Conservation (phyloP, 2,888 invertebrate genomes). For the Polydrusus pterygomalis region DNA sequence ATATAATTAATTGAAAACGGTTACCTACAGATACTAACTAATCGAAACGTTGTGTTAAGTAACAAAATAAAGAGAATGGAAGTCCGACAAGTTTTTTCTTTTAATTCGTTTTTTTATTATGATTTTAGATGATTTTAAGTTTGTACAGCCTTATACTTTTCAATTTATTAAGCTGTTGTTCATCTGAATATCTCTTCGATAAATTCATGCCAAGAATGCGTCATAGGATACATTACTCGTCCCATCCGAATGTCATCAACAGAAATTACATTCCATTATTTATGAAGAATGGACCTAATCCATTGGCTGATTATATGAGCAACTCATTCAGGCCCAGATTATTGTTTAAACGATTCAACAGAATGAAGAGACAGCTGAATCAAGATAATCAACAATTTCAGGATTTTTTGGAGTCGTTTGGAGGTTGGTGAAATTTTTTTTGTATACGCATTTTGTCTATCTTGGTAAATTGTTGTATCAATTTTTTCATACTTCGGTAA, state of each 20-base stretch:
- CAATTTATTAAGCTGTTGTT: background rate
- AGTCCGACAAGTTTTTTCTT: too few species aligned
- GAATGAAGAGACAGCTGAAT: slow-evolving; percentile 11
- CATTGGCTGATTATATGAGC: slow-evolving; percentile 20
- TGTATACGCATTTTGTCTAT: too few species aligned
- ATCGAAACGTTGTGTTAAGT: too few species aligned
- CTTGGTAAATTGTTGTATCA: too few species aligned
- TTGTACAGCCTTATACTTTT: background rate
- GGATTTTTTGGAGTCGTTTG: slow-evolving; percentile 36
- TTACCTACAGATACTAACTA: too few species aligned
- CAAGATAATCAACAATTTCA: slow-evolving; percentile 8
- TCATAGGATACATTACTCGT: background rate
- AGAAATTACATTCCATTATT: slow-evolving; percentile 17
- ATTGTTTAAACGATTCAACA: slow-evolving; percentile 27
- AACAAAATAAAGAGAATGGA: too few species aligned
- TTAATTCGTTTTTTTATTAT: background rate
- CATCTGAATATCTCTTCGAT: background rate
- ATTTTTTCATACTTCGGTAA: too few species aligned
- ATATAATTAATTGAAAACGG: too few species aligned
- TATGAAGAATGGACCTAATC: slow-evolving; percentile 25
- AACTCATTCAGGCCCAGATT: slow-evolving; percentile 5
- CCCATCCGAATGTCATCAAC: background rate
- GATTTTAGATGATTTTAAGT: slow-evolving; percentile 5
- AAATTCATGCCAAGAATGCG: slow-evolving; percentile 16
- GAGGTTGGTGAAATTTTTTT: too few species aligned